Evolutionary conservation across 2,888 invertebrate genomes (phyloP).

Genomic region (Gerris lacustris): DNA sequence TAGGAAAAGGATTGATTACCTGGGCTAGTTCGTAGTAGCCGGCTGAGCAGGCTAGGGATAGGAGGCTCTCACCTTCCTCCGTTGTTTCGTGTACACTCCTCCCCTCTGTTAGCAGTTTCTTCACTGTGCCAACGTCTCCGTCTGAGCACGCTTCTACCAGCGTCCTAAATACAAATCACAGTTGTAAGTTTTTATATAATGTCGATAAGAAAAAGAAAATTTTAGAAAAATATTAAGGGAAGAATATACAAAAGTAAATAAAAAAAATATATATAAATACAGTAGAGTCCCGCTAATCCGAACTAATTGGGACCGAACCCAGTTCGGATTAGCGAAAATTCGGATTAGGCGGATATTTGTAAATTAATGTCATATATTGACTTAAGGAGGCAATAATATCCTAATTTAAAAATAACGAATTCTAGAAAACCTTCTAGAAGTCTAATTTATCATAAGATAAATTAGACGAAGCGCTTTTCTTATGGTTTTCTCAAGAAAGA

Average conservation of each 20-base stretch:
- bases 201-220: not conserved
- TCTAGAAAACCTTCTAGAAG: too few relatives aligned
- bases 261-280: not conserved
- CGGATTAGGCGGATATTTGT: too few relatives aligned
- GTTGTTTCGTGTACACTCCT: conserved; percentile 90
- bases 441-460: too few relatives aligned
- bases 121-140: conserved; percentile 86
- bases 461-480: too few relatives aligned
- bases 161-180: conserved; percentile 40
- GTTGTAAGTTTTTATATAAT: not conserved
- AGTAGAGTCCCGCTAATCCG: too few relatives aligned
- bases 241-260: not conserved
- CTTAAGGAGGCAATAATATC: too few relatives aligned
- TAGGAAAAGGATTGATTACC: conserved; percentile 40
- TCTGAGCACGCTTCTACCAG: conserved; percentile 87
- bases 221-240: not conserved
- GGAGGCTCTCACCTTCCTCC: conserved; percentile 90
- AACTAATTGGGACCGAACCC: too few relatives aligned
- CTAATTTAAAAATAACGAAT: too few relatives aligned
- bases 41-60: conserved; percentile 92
- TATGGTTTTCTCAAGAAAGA: too few relatives aligned
- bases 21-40: conserved; percentile 96
- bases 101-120: conserved; percentile 83
- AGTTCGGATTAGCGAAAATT: too few relatives aligned
- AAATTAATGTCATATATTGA: too few relatives aligned